Conservation (phyloP, 1,140 invertebrate species). For the Aphidius gifuensis region DNA sequence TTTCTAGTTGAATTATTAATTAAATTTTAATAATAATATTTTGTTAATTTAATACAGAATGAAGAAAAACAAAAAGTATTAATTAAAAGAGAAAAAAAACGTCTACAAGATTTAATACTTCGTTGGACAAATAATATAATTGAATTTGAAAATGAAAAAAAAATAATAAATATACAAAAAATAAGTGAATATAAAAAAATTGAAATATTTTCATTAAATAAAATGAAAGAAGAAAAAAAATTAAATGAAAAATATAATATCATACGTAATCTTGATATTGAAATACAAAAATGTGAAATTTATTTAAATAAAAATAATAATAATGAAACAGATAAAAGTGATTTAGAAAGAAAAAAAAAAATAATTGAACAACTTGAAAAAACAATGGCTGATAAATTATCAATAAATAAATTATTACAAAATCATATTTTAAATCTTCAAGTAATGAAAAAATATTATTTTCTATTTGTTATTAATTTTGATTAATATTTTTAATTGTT, state of each 20-base stretch:
- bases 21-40: constrained; percentile 36
- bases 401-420: constrained; percentile 51
- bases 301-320: constrained; percentile 39
- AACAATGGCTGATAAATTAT: constrained; percentile 43
- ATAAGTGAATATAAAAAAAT: constrained; percentile 35
- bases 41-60: constrained; percentile 35
- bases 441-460: constrained; percentile 36
- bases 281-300: constrained; percentile 41
- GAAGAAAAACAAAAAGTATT: constrained; percentile 41
- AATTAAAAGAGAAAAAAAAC: constrained; percentile 34
- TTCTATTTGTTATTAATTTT: constrained; percentile 5
- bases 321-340: constrained; percentile 34
- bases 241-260: constrained; percentile 46
- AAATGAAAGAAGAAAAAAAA: constrained; percentile 36
- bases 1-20: constrained; percentile 30
- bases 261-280: constrained; percentile 44
- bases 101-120: constrained; percentile 36
- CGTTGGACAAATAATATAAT: constrained; percentile 28
- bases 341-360: constrained; percentile 43
- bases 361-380: constrained; percentile 53
- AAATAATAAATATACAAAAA: constrained; percentile 32
- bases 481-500: constrained; percentile 10
- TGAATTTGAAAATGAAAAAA: constrained; percentile 40
- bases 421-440: constrained; percentile 56
- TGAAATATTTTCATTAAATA: constrained; percentile 30